Evolutionary conservation across 2,797 vertebrate species (phyloP).

Genomic region (Peromyscus aztecus): DNA sequence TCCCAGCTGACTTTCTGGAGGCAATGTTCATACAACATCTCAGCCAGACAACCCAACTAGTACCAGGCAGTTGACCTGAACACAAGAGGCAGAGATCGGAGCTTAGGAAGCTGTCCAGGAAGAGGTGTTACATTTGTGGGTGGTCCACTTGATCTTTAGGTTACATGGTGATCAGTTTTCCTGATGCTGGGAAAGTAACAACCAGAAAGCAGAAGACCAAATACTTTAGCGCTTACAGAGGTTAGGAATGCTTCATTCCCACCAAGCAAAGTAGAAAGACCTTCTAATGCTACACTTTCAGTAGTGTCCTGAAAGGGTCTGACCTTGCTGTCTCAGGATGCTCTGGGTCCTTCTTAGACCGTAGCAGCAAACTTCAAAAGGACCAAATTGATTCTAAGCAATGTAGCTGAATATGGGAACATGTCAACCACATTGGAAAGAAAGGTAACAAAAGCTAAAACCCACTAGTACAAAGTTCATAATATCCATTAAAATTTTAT

Average conservation of each 20-base stretch:
- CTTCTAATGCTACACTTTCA: not conserved
- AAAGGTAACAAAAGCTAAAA: slow-evolving; percentile 41
- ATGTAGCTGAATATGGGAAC: not conserved
- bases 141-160: not conserved
- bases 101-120: not conserved
- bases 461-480: not conserved
- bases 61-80: not conserved
- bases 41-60: slow-evolving; percentile 1
- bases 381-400: not conserved
- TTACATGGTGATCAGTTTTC: not conserved
- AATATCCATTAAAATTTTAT: slow-evolving; percentile 53
- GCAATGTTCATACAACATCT: slow-evolving; percentile 4
- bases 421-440: slow-evolving; percentile 27
- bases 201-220: slow-evolving; percentile 16
- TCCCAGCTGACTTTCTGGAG: not conserved
- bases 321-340: not conserved
- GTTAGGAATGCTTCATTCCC: not conserved
- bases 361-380: slow-evolving; percentile 14
- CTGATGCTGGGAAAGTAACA: not conserved
- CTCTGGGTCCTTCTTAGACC: not conserved
- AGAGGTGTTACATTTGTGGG: not conserved
- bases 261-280: not conserved
- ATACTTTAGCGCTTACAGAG: not conserved
- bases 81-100: not conserved
- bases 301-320: not conserved